Conservation (phyloP, 2,113 vertebrate genomes). For the Montifringilla adamsi region DNA sequence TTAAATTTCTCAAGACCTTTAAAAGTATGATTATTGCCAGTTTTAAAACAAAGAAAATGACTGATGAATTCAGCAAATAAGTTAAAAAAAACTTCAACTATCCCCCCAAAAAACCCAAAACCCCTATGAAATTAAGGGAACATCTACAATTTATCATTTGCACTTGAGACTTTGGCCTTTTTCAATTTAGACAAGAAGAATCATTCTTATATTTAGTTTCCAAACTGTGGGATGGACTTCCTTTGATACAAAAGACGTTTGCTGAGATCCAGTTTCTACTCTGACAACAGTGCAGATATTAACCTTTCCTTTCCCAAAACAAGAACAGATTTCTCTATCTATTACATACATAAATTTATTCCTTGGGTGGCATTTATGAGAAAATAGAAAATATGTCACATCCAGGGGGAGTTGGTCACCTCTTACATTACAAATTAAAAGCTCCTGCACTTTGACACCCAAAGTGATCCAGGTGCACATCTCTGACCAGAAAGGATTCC, state of each 20-base stretch:
- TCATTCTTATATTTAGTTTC: background rate
- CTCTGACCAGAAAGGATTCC: background rate
- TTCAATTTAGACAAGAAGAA: background rate
- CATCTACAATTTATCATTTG: background rate
- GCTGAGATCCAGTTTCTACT: background rate
- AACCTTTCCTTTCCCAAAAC: background rate
- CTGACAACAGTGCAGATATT: accelerated
- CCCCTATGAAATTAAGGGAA: background rate
- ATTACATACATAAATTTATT: background rate
- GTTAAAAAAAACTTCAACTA: background rate
- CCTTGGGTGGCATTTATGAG: background rate
- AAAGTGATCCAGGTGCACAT: background rate
- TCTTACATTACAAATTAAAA: background rate
- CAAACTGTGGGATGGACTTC: background rate
- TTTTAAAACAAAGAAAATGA: background rate
- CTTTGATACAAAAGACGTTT: background rate
- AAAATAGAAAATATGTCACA: background rate
- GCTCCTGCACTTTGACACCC: background rate
- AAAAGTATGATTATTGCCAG: background rate
- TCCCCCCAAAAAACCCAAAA: background rate
- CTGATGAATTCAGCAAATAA: background rate
- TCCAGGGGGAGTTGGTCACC: accelerated
- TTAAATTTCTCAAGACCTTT: background rate
- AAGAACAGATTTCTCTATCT: background rate
- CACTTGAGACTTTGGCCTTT: background rate